Base-by-base conservation (phyloP, 2,113 vertebrate genomes). In the Scomber scombrus region DNA sequence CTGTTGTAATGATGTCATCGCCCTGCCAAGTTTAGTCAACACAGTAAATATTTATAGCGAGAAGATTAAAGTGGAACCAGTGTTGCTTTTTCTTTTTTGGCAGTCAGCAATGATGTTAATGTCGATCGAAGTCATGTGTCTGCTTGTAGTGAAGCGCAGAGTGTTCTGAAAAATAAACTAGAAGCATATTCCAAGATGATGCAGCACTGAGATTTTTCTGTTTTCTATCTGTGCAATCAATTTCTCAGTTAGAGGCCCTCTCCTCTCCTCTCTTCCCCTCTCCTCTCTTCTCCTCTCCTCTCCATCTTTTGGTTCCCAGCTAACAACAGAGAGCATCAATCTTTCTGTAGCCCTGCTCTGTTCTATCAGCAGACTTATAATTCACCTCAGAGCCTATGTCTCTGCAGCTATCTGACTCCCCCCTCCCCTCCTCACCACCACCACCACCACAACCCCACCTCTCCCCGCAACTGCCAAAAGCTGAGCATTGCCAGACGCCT, bases 321-420 rank as follows among this genome's bases (percentile, higher is more conserved):
- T 86, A 85, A 75, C 74, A 75, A 79, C 78, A 70, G 80, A 90
- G 83, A 75, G 74, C 88, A 92, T 93, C 88, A 85, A 90, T 95
- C 91, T 93, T 78, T 66, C 52, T 9, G 65, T 63, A 79, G 73
- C 52, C 61, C 82, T 71, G 88, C 83, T 87, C 75, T 72, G 71
- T 80, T 89, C 89, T 88, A 88, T 93, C 85, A 88, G 85, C 88
- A 82, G 82, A 82, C 81, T 78, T 89, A 86, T 92, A 92, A 92
- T 94, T 93, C 89, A 92, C 86, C 87, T 86, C 89, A 71, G 84
- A 87, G 74, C 67, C 88, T 89, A 80, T 60, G 77, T 88, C 88
- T 90, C 85, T 86, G 81, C 85, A 85, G 81, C 84, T 75, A 67
- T 69, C 82, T 54, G n/a, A 66, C 63, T 23, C 23, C 58, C 71